Evolutionary conservation across 2,113 vertebrate species (phyloP), one percentile per base, ranked within the genome.

Genomic region (Myotis yumanensis): DNA sequence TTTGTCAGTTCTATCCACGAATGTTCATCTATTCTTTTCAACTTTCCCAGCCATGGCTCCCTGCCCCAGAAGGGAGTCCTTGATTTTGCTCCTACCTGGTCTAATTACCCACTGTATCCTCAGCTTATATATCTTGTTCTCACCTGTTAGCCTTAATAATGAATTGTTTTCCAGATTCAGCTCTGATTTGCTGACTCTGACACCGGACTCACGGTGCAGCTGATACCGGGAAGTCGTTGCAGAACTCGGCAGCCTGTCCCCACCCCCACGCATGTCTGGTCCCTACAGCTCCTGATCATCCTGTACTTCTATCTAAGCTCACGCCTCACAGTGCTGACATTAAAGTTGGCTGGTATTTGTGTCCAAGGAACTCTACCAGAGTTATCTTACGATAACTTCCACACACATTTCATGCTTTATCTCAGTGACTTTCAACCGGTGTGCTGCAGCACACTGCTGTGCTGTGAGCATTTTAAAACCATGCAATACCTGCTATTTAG

Each of bases 241-340:
- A 68, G 18, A 88, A 17, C 15, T n/a, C n/a, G 54, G 40, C 48
- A 59, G 35, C n/a, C n/a, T n/a, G 7, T 4, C 15, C 22, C 12
- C 25, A 35, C 0, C 0, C 0, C 0, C 18, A 11, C 3, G 46
- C 0, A 3, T 28, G 15, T 80, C 30, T 6, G 0, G 23, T 46
- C 20, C 75, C 43, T 17, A 75, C 1, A 59, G 11, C n/a, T 71
- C 48, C 25, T 17, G 18, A 52, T 37, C 46, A 43, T 10, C 15
- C 18, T 4, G 0, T 9, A 3, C 52, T 12, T 81, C 51, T 40
- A 28, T 91, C n/a, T 57, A 75, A 48, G 15, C 11, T 48, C 11
- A 51, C 32, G 10, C 28, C 57, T 82, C 37, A 43, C 12, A 23
- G n/a, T 10, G 40, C 20, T 51, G 30, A 81, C 17, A 32, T 40